These are phyloP conservation scores for Ceratosolen fusciceps DNA, from an alignment of 1,140 invertebrate species.

Conservation along the genomic window DNA sequence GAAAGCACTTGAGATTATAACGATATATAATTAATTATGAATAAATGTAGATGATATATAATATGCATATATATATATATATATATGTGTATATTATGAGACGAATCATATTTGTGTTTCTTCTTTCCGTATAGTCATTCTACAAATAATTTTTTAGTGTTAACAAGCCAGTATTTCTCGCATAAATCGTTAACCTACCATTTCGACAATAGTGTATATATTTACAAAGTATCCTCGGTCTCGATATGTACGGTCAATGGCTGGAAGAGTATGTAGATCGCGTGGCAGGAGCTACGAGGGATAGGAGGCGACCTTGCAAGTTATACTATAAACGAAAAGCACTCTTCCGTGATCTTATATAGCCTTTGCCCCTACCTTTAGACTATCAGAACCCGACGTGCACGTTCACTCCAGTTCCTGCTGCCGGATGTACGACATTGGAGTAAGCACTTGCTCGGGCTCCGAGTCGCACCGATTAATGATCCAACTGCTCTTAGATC, in stretches of 20 bases:
- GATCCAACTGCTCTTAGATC: background rate
- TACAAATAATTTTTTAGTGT: too few species aligned
- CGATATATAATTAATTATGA: too few species aligned
- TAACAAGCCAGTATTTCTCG: background rate
- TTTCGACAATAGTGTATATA: background rate
- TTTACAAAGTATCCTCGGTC: background rate
- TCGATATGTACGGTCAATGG: background rate
- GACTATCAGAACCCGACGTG: slow-evolving; percentile 19
- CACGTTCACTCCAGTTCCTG: slow-evolving; percentile 26
- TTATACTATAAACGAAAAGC: slow-evolving; percentile 64
- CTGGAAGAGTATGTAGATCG: background rate
- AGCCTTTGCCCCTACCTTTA: slow-evolving; percentile 62
- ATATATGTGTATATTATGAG: too few species aligned
- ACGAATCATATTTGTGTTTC: too few species aligned
- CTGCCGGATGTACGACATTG: background rate
- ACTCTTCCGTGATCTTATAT: slow-evolving; percentile 67
- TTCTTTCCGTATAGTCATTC: too few species aligned
- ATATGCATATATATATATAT: too few species aligned
- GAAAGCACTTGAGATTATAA: too few species aligned
- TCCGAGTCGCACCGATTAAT: background rate
- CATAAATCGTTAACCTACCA: background rate
- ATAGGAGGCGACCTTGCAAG: slow-evolving; percentile 57
- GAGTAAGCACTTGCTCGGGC: slow-evolving; percentile 28
- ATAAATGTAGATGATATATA: too few species aligned
- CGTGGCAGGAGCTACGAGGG: slow-evolving; percentile 45